phyloP scores from a whole-genome alignment of 2,888 invertebrate genomes.

The Hirtodrosophila alboralis region DNA sequence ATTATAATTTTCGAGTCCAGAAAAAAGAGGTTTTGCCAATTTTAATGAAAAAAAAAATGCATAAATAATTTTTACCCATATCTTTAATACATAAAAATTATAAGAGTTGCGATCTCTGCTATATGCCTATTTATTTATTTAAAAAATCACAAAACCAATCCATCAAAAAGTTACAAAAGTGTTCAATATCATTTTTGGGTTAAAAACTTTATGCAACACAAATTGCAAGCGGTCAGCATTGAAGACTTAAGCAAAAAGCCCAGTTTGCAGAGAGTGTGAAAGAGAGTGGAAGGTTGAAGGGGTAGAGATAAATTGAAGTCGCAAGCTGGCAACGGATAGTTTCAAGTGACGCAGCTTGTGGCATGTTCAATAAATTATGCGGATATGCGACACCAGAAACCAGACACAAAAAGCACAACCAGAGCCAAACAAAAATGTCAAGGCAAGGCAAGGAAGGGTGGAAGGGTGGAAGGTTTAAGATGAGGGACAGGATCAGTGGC shows the following conservation, averaged over 20 bases:
- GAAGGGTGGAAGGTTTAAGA: background rate
- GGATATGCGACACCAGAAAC: slow-evolving; percentile 31
- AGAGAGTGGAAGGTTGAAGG: no score
- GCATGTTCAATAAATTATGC: slow-evolving; percentile 51
- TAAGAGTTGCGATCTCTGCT: no score
- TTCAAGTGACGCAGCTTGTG: slow-evolving; percentile 43
- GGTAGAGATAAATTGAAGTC: slow-evolving; percentile 23
- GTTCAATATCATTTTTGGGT: no score
- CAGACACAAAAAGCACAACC: slow-evolving; percentile 12
- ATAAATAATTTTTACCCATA: no score
- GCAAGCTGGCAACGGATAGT: slow-evolving; percentile 11
- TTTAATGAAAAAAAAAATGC: no score
- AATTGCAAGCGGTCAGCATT: slow-evolving; percentile 23
- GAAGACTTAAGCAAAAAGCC: slow-evolving; percentile 1
- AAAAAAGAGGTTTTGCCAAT: no score
- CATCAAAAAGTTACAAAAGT: no score
- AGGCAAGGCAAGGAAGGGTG: background rate
- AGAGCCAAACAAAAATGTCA: background rate
- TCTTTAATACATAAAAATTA: no score
- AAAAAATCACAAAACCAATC: no score
- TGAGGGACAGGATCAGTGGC: background rate
- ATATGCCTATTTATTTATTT: no score
- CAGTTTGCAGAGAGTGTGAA: no score
- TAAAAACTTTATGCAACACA: slow-evolving; percentile 16
- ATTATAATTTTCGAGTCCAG: no score